Evolutionary conservation across 2,888 invertebrate species (phyloP).

Genomic region (Ephialtes manifestator): DNA sequence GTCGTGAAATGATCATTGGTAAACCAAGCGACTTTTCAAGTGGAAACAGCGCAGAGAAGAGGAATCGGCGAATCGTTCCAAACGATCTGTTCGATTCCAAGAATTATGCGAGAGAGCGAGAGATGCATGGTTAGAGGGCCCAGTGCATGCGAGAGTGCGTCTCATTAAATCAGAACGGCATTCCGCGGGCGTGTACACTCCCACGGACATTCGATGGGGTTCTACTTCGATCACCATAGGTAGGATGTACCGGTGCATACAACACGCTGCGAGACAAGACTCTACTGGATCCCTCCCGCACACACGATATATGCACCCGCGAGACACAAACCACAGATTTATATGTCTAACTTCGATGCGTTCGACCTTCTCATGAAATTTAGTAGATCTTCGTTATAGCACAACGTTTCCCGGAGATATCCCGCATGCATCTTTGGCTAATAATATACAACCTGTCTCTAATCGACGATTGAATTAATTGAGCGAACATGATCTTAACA

Average conservation of each 20-base stretch:
- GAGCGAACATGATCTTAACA: not conserved
- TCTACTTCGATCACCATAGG: conserved; percentile 84
- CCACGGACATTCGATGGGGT: conserved; percentile 85
- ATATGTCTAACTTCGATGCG: conserved; percentile 52
- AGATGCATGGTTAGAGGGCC: conserved; percentile 30
- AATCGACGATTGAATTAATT: conserved; percentile 19
- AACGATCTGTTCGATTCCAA: conserved; percentile 33
- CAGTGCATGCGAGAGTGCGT: conserved; percentile 66
- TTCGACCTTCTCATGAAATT: conserved; percentile 48
- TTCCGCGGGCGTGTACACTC: conserved; percentile 86
- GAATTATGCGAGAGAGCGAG: conserved; percentile 53
- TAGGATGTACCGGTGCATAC: conserved; percentile 82
- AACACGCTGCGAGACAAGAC: conserved; percentile 85
- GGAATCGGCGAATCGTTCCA: conserved; percentile 22
- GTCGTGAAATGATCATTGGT: not conserved
- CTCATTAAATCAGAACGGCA: conserved; percentile 86
- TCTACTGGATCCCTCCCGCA: conserved; percentile 71
- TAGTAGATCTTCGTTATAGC: conserved; percentile 42
- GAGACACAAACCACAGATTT: conserved; percentile 47
- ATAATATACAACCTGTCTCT: conserved; percentile 24
- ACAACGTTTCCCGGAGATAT: conserved; percentile 10
- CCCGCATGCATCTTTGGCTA: conserved; percentile 1
- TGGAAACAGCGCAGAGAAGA: not conserved
- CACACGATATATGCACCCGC: conserved; percentile 42
- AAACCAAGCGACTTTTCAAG: not conserved